These are phyloP conservation scores for Hippocampus abdominalis DNA, from an alignment of 2,113 vertebrate species.

Conservation along the genomic window DNA sequence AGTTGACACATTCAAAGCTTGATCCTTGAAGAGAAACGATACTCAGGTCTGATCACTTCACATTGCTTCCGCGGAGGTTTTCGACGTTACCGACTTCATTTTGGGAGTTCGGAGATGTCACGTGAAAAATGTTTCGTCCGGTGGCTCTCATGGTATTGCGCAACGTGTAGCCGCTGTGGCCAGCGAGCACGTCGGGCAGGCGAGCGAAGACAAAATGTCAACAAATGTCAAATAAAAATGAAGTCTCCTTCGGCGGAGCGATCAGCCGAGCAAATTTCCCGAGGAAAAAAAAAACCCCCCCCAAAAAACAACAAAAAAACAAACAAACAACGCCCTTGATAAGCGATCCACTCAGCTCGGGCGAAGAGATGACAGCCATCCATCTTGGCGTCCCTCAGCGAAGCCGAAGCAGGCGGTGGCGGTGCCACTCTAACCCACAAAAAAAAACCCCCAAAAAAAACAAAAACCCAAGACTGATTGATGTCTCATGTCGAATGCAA, in stretches of 20 bases:
- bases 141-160: background rate
- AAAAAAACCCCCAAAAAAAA: slow-evolving; percentile 56
- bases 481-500: slow-evolving; percentile 66
- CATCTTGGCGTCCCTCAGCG: slow-evolving; percentile 48
- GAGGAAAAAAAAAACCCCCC: background rate
- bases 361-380: slow-evolving; percentile 59
- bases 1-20: slow-evolving; percentile 9
- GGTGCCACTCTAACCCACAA: slow-evolving; percentile 49
- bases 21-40: slow-evolving; percentile 22
- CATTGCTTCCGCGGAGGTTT: too few relatives aligned
- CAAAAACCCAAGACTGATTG: slow-evolving; percentile 65
- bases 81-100: too few relatives aligned
- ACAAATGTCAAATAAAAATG: slow-evolving; percentile 10
- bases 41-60: background rate
- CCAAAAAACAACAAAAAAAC: too few relatives aligned
- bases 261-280: slow-evolving; percentile 36
- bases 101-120: too few relatives aligned
- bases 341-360: slow-evolving; percentile 53
- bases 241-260: slow-evolving; percentile 12
- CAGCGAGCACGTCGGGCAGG: background rate
- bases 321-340: slow-evolving; percentile 59
- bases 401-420: slow-evolving; percentile 45
- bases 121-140: background rate
- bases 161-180: background rate
- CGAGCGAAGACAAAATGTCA: slow-evolving; percentile 6